phyloP scores from a whole-genome alignment of 1,140 invertebrate genomes.

The Cryptotermes secundus region DNA sequence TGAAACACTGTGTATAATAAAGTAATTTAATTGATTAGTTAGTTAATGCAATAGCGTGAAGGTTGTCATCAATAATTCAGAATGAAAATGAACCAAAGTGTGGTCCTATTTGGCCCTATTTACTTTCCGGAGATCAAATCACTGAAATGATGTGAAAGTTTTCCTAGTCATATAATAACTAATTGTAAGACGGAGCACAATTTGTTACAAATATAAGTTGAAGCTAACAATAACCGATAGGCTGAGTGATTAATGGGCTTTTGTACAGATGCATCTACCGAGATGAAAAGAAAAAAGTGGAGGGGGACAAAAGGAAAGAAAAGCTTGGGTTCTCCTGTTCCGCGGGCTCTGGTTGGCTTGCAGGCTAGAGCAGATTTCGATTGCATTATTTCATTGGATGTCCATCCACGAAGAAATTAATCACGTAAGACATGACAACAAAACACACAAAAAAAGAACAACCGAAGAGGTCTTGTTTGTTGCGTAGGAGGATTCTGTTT shows the following conservation, averaged over 20 bases:
- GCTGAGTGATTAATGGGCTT: background rate
- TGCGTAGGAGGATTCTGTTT: conserved; percentile 3
- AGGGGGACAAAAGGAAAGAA: too few species aligned
- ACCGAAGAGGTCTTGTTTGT: background rate
- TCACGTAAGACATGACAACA: conserved; percentile 5
- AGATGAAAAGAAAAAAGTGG: background rate
- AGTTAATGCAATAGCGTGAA: too few species aligned
- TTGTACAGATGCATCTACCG: background rate
- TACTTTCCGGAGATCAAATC: background rate
- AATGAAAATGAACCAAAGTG: too few species aligned
- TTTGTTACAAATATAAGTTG: background rate
- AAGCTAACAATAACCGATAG: background rate
- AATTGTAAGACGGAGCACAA: background rate
- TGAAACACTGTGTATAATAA: too few species aligned
- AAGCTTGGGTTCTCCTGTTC: background rate
- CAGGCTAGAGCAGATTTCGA: background rate
- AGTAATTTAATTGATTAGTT: too few species aligned
- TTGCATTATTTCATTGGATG: conserved; percentile 14
- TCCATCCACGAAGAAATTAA: conserved; percentile 16
- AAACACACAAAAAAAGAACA: background rate
- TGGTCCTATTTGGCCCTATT: too few species aligned
- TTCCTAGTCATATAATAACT: background rate
- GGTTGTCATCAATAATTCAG: too few species aligned
- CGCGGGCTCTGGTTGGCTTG: background rate
- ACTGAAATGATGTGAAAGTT: background rate